Evolutionary conservation across 2,113 vertebrate species (phyloP).

Genomic region (Sceloporus undulatus): DNA sequence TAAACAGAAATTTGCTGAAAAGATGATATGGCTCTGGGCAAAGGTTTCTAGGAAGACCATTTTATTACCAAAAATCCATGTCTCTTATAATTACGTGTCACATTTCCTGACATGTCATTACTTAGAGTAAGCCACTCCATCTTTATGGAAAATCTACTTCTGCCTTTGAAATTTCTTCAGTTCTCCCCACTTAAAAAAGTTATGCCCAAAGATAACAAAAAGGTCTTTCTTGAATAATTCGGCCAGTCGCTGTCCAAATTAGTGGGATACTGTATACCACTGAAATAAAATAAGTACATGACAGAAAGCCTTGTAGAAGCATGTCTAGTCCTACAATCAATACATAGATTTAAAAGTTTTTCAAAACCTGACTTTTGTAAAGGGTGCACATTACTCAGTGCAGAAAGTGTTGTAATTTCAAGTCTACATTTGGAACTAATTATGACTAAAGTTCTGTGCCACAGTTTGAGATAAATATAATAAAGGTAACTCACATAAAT

Average conservation of each 20-base stretch:
- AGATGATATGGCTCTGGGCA: not conserved
- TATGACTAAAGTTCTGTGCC: not conserved
- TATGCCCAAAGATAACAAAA: not conserved
- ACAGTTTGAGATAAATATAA: not conserved
- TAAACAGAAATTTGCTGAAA: not conserved
- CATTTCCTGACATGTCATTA: not conserved
- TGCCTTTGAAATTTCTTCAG: no score
- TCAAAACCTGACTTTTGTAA: not conserved
- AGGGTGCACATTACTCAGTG: not conserved
- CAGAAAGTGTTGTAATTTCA: not conserved
- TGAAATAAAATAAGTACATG: not conserved
- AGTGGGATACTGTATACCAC: not conserved
- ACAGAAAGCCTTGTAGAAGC: not conserved
- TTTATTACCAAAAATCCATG: not conserved
- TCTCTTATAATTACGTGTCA: not conserved
- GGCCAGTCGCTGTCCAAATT: not conserved
- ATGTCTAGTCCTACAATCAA: not conserved
- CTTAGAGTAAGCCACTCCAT: not conserved
- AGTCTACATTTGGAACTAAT: not conserved
- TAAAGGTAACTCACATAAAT: constrained; percentile 1
- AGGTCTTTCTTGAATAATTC: not conserved
- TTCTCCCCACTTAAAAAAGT: no score
- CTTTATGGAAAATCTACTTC: not conserved
- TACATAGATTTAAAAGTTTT: not conserved
- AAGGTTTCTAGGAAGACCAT: not conserved